Base-by-base conservation (phyloP, 2,797 vertebrate species). In the Poecilia wingei region DNA sequence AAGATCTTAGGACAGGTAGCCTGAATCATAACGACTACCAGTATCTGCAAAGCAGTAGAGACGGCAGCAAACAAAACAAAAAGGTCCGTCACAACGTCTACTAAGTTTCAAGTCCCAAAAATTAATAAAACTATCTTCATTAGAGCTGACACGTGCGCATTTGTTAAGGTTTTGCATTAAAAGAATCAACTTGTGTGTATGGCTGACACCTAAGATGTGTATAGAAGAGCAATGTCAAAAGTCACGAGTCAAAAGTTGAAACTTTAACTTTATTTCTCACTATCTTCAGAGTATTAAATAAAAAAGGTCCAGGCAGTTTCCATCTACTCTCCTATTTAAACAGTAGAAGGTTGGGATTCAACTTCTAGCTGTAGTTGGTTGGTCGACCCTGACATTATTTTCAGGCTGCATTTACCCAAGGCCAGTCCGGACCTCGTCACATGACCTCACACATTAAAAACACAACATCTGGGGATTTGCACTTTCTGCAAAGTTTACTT, bases 401-500 rank as follows among this genome's bases (percentile, higher is more conserved):
- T 94, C 82, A 93, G 86, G 68, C 91, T 95, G 91, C 94, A 86
- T 95, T 97, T 95, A 95, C 93, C 94, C 92, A 92, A 95, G 92
- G 92, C 95, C 88, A 93, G 90, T 90, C 93, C 88, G 90, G 92
- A 88, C 93, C 81, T 92, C 91, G 95, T 95, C 97, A 97, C 90
- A 93, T 97, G 97, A 96, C 92, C 84, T 85, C 68, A 39, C 75
- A 90, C 93, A 94, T 96, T 95, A 97, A 97, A 97, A 96, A 97
- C 97, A 97, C 96, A 97, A 95, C 96, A 98, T 97, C 96, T 97
- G 96, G 95, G 95, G 96, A 96, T 96, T 96, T 97, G 96, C 95
- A 96, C 96, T 95, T 96, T 95, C 94, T 96, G 96, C 97, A 97
- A 98, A 98, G 97, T 97, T 96, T 94, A 96, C 94, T 96, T 97